Base-by-base conservation (phyloP, 2,888 invertebrate genomes). In the Drosophila koepferae region DNA sequence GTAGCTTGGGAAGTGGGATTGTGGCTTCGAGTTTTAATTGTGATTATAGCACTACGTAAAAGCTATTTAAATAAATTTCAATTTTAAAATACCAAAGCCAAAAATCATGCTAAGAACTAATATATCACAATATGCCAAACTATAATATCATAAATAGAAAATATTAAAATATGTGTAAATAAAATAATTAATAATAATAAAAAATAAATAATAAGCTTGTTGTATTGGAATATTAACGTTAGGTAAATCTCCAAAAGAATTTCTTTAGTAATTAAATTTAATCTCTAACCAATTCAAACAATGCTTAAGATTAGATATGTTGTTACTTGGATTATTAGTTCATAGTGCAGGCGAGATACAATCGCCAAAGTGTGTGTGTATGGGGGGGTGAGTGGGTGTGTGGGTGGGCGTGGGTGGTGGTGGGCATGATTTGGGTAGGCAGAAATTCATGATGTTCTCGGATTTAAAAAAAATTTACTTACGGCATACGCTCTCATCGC, bases 401-500 rank as follows among this genome's bases (percentile, higher is more conserved):
- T 49, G n/a, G 18, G 40, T 34, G 12, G 28, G 1, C 1, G 28
- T 6, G 28, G 12, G 28, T 1, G 4, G 28, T 28, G 28, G 6
- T 28, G 5, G 34, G 16, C 16, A 7, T 68, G 68, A 58, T 8
- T 51, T 28, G 67, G 49, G 56, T 46, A 63, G 53, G 38, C 43
- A 34, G 53, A 54, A 16, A 54, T 28, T 55, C 46, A 34, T 31
- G 28, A 63, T 18, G 10, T 43, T 1, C n/a, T 18, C 10, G 10
- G 18, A 20, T 44, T 44, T 4, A 28, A 28, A 16, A 28, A 16
- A n/a, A n/a, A 31, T 31, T 28, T 92, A 92, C 93, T 93, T 93
- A 93, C 93, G 87, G 88, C 94, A 94, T 77, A 92, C 90, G 68
- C 92, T 91, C 87, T 94, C 94, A 90, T 94, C 93, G 86, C 94